Base-by-base conservation (phyloP, 2,113 vertebrate species). In the Neogobius melanostomus region DNA sequence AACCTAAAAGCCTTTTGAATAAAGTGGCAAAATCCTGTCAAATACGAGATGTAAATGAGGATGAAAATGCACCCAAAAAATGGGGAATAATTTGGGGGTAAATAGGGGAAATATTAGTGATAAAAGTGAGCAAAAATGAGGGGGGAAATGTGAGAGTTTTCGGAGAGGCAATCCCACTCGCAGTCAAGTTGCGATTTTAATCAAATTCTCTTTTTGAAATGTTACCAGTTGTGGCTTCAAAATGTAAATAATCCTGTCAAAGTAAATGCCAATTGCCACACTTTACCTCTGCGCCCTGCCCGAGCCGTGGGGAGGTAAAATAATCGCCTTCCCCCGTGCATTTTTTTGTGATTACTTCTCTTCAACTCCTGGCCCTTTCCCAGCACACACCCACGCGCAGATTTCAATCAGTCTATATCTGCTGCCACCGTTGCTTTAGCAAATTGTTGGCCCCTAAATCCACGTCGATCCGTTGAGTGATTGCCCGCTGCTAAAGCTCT, bases 361-460 rank as follows among this genome's bases (percentile, higher is more conserved):
- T 64, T 60, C 45, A 69, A 49, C 73, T 69, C 62, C 71, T 45
- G 68, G 75, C 69, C 56, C 63, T 72, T 77, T 74, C 12, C 28
- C 74, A 69, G 59, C 68, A 61, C 52, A 67, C 49, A 64, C 45
- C 0, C 28, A 36, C 28, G 21, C 28, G 61, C 28, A 68, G 74
- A 85, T 89, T 85, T 82, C 82, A 89, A 84, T 91, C 85, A 86
- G 82, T 88, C 90, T 85, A 83, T 49, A 82, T 81, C 74, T 69
- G 71, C 74, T 68, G 71, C 75, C 76, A 67, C 48, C 51, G 14
- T 68, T 75, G 76, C 76, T 88, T 90, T 82, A 82, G 70, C 56
- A 84, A 87, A 85, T 80, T 73, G 85, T 81, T 85, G 79, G 75
- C 64, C 72, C 75, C 72, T 21, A 87, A 89, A 90, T 90, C 85